Conservation (phyloP, 2,888 invertebrate genomes). For the Drosophila multiciliata region DNA sequence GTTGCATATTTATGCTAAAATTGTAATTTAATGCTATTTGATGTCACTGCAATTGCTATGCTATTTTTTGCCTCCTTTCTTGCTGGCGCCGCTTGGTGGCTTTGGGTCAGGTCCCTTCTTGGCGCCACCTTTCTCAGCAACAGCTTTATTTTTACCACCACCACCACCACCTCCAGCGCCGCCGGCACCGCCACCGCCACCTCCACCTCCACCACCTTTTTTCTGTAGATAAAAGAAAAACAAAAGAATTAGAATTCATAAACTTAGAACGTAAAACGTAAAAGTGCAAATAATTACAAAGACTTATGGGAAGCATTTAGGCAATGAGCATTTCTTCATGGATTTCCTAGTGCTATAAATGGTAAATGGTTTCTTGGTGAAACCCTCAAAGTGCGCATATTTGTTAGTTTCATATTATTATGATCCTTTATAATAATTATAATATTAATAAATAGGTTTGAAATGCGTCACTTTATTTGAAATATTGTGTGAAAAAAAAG, state of each 20-base stretch:
- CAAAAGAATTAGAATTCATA: conserved; percentile 46
- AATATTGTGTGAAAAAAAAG: background rate
- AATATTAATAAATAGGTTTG: background rate
- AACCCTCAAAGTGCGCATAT: background rate
- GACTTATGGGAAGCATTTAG: conserved; percentile 39
- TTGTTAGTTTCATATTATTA: background rate
- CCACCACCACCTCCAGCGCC: conserved; percentile 39
- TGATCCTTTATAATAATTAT: background rate
- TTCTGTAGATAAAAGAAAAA: conserved; percentile 65
- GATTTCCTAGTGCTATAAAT: background rate
- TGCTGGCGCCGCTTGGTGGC: conserved; percentile 65
- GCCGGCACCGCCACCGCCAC: conserved; percentile 43
- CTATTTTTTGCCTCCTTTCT: conserved; percentile 83
- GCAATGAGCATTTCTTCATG: background rate
- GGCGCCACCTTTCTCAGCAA: conserved; percentile 66
- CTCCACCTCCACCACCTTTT: conserved; percentile 70
- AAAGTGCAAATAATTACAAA: conserved; percentile 48
- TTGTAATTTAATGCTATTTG: conserved; percentile 62
- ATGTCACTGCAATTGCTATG: conserved; percentile 38
- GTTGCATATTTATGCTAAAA: conserved; percentile 43
- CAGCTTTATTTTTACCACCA: conserved; percentile 73
- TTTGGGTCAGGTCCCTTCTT: conserved; percentile 82
- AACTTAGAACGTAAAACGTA: conserved; percentile 9
- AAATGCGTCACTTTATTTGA: background rate
- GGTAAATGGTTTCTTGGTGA: background rate